Conservation (phyloP, 2,113 vertebrate species). For the Grammomys dolichurus region DNA sequence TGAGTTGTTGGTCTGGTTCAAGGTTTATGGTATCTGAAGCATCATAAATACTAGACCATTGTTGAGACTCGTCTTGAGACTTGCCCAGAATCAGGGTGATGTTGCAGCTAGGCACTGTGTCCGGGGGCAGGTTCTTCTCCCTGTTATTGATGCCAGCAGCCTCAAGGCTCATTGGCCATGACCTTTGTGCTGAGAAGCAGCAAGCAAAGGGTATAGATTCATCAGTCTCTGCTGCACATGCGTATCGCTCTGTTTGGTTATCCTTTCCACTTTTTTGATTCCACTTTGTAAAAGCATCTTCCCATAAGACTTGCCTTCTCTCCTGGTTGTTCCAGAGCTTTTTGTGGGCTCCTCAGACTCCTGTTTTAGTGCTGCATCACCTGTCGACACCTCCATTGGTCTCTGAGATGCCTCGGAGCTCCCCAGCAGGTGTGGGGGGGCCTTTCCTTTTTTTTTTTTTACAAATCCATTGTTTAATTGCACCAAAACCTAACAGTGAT, state of each 20-base stretch:
- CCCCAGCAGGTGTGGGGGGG: neutral
- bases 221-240: neutral
- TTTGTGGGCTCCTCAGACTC: neutral
- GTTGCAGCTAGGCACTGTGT: neutral
- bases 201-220: neutral
- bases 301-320: neutral
- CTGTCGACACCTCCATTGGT: neutral
- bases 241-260: neutral
- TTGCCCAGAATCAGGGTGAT: neutral
- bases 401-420: neutral
- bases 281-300: neutral
- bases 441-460: no score
- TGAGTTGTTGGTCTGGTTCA: neutral
- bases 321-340: neutral
- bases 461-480: neutral
- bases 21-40: neutral
- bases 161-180: neutral
- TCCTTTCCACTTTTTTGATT: neutral
- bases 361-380: no score
- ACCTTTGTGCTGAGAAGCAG: neutral
- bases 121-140: neutral
- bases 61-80: neutral
- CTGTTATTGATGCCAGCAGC: neutral
- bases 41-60: neutral
- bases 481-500: conserved; percentile 14